phyloP scores from a whole-genome alignment of 2,113 vertebrate genomes.

The Eupsittula cactorum region DNA sequence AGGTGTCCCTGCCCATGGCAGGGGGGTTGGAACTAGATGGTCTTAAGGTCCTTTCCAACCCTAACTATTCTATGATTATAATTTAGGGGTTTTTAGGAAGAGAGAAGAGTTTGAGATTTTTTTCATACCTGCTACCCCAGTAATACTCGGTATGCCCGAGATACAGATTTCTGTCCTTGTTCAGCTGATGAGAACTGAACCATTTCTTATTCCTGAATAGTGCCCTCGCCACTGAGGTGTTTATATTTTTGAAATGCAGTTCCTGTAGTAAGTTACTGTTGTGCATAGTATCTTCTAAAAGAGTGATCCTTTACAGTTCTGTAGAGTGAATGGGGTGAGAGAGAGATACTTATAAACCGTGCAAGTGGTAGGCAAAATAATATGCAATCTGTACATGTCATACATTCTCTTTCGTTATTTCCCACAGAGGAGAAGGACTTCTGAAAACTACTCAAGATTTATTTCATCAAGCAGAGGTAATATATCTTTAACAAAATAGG shows the following conservation, averaged over 20 bases:
- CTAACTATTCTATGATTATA: no score
- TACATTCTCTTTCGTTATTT: slow-evolving; percentile 37
- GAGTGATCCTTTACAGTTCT: not conserved
- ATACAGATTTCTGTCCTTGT: not conserved
- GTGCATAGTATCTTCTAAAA: not conserved
- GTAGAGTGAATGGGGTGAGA: not conserved
- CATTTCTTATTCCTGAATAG: not conserved
- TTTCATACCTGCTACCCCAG: not conserved
- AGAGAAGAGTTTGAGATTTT: not conserved
- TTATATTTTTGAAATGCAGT: not conserved
- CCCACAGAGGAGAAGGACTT: slow-evolving; percentile 91
- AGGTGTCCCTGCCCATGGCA: no score
- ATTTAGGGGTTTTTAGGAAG: not conserved
- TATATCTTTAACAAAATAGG: not conserved
- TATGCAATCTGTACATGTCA: not conserved
- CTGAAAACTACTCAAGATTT: slow-evolving; percentile 94
- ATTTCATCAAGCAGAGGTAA: slow-evolving; percentile 94
- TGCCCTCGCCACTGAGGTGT: not conserved
- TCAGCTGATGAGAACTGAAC: not conserved
- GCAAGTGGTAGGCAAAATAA: not conserved
- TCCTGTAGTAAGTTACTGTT: not conserved
- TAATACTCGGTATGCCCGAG: not conserved
- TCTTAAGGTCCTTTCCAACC: no score
- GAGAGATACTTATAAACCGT: not conserved
- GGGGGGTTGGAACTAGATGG: no score